phyloP scores from a whole-genome alignment of 1,140 invertebrate species.

The Sycobia sp. region DNA sequence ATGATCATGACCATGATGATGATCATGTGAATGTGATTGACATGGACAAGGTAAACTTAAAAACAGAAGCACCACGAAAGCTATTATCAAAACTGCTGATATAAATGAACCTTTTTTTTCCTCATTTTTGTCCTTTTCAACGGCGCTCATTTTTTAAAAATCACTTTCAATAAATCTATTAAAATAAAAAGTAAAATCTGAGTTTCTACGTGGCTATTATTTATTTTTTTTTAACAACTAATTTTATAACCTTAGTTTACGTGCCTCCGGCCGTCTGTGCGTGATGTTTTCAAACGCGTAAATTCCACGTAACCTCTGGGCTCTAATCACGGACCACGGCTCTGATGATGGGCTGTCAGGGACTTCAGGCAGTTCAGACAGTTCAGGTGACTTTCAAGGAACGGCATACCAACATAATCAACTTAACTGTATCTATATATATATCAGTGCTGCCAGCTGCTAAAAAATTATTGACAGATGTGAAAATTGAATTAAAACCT shows the following conservation, averaged over 20 bases:
- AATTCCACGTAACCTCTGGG: slow-evolving; percentile 25
- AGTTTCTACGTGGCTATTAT: background rate
- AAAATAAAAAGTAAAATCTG: slow-evolving; percentile 4
- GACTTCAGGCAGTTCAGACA: too few relatives aligned
- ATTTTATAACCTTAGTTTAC: slow-evolving; percentile 25
- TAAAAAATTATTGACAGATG: too few relatives aligned
- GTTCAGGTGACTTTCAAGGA: too few relatives aligned
- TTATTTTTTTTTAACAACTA: background rate
- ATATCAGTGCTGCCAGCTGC: too few relatives aligned
- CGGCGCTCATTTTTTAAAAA: slow-evolving; percentile 18
- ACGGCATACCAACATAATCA: too few relatives aligned
- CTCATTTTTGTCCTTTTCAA: slow-evolving; percentile 4
- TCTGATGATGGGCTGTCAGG: too few relatives aligned
- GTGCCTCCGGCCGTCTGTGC: too few relatives aligned
- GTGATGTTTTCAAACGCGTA: slow-evolving; percentile 7
- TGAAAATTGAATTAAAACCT: too few relatives aligned
- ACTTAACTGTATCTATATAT: too few relatives aligned
- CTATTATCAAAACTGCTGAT: slow-evolving; percentile 41
- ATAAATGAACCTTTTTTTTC: slow-evolving; percentile 28
- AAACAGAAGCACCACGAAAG: slow-evolving; percentile 54
- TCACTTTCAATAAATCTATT: slow-evolving; percentile 19
- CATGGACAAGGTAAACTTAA: slow-evolving; percentile 57
- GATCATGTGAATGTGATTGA: slow-evolving; percentile 51
- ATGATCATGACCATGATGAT: slow-evolving; percentile 45
- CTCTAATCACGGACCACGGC: too few relatives aligned